These are phyloP conservation scores for Cinara cedri DNA, from an alignment of 2,888 invertebrate genomes.

Conservation along the genomic window DNA sequence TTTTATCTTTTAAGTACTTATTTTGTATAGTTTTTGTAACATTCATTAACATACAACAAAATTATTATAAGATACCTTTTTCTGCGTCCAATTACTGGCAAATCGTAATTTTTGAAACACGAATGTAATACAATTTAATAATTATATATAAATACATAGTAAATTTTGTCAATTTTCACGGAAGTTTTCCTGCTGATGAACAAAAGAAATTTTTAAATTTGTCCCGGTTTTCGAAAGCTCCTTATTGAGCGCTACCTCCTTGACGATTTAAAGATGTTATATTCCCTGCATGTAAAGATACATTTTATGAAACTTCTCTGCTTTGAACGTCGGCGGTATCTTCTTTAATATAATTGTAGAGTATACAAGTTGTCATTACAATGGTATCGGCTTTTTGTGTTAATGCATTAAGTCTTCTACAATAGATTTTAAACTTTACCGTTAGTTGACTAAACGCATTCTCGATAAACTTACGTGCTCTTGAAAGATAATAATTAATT, in stretches of 20 bases:
- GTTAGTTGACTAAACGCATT: constrained; percentile 11
- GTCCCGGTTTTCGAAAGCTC: constrained; percentile 28
- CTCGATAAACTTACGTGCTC: constrained; percentile 17
- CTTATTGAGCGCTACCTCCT: constrained; percentile 11
- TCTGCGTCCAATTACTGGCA: too few relatives aligned
- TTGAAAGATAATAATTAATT: constrained; percentile 14
- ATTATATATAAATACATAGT: too few relatives aligned
- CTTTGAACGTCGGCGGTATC: background rate
- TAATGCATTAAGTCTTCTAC: constrained; percentile 21
- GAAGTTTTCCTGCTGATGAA: constrained; percentile 12
- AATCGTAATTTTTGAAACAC: too few relatives aligned
- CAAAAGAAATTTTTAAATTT: constrained; percentile 34
- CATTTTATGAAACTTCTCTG: too few relatives aligned
- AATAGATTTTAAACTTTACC: constrained; percentile 27
- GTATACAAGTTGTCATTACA: constrained; percentile 26
- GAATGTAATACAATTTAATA: too few relatives aligned
- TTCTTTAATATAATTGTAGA: constrained; percentile 28
- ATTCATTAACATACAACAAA: too few relatives aligned
- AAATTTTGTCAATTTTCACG: background rate
- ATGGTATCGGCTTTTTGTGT: constrained; percentile 20
- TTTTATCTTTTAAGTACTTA: too few relatives aligned
- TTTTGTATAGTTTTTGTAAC: too few relatives aligned
- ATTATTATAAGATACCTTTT: too few relatives aligned
- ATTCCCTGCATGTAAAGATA: too few relatives aligned
- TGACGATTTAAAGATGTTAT: background rate